Base-by-base conservation (phyloP, 2,113 vertebrate species). In the Aleadryas rufinucha region DNA sequence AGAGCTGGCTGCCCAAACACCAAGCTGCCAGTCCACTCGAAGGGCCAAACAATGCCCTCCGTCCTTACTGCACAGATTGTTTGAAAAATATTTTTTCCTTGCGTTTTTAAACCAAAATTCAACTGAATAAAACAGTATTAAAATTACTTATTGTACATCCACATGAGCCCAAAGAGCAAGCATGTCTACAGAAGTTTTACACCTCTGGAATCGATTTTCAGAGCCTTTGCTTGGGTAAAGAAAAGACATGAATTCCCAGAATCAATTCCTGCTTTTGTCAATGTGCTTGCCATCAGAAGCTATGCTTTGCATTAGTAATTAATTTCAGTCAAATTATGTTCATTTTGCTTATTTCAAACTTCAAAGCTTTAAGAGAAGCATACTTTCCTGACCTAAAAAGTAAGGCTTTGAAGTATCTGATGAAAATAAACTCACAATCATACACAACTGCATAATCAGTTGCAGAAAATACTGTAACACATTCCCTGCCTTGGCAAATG, bases 351-450 rank as follows among this genome's bases (percentile, higher is more conserved):
- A 93, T 95, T 97, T 89, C 50, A 83, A 97, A 97, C 79, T 95
- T 97, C 89, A 97, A 95, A 97, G 95, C 95, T 84, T 86, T 72
- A 66, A 15, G 61, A 94, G 94, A 93, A 59, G 42, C 59, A 61
- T 37, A 71, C 57, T 96, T 95, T 79, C 72, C 56, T 78, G 89
- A 97, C 87, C 93, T 96, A 97, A 93, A 97, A 96, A 88, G 79
- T 92, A 94, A 79, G 26, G 61, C 96, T 97, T 97, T 97, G 97
- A 97, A 97, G 96, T 90, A 60, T 35, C 87, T 82, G 71, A 87
- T 90, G 52, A 84, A 95, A 96, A 95, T 37, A 94, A 93, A 95
- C 85, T 96, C 53, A 50, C 42, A 59, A 56, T 76, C 76, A 69
- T 71, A 94, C 35, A 94, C 72, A 97, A 97, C 63, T 28, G 69